Evolutionary conservation across 2,888 invertebrate species (phyloP), one percentile per base, ranked within the genome.

Genomic region (Chouioia cunea): DNA sequence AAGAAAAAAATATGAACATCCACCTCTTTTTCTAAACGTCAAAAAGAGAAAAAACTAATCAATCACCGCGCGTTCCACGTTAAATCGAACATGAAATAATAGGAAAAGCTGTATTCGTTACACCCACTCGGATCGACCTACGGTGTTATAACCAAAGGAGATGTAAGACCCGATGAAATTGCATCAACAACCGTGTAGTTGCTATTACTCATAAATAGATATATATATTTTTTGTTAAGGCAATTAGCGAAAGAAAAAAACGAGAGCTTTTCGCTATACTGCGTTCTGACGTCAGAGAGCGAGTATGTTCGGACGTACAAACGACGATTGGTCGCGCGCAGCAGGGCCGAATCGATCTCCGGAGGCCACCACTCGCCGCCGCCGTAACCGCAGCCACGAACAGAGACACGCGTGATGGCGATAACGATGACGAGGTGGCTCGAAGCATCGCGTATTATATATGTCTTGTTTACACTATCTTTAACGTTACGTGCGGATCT

Each of bases 331-430:
- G 50, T 52, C 62, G 36, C 12, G 36, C n/a, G 36, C 36, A 10
- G 52, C 62, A 52, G 62, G 62, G 62, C 62, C 62, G 62, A 62
- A 62, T 62, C 62, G 62, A 62, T 62, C 62, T 47, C 47, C 47
- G 47, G 52, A 62, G 62, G 52, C 62, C 62, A 52, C 62, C 36
- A 46, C 58, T 57, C 36, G 6, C 44, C 3, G 8, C 12, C 44
- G 6, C 44, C 12, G 6, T n/a, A n/a, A n/a, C n/a, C n/a, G 12
- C 36, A 36, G 12, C 15, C 27, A 14, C 36, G 22, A 1, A 36
- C 43, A 12, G 36, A 36, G 56, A 56, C 53, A 12, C 36, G 36
- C 36, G 36, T 47, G 36, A 36, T 3, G 22, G 20, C 43, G 43
- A 16, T n/a, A 8, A 43, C 14, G 43, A 56, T 46, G 47, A 47